Base-by-base conservation (phyloP, 2,888 invertebrate species). In the Lysandra bellargus region DNA sequence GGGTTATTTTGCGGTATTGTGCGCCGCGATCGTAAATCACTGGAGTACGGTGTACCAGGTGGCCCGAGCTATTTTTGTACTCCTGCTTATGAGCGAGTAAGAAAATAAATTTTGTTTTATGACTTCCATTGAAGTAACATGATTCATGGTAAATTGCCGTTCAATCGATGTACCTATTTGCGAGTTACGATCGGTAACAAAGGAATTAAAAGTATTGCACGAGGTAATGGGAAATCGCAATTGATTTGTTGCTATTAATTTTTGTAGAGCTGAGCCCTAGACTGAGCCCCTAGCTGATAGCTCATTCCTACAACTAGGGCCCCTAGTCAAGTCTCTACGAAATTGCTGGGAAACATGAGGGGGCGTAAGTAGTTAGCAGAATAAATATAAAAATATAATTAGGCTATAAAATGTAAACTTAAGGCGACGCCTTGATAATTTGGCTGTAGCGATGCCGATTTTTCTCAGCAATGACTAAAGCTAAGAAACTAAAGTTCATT, bases 1-100 rank as follows among this genome's bases (percentile, higher is more conserved):
- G 92, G 91, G 93, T 92, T 93, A 91, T 90, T 88, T 91, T 92
- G 93, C 93, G 83, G 89, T 87, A 91, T 91, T 92, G 91, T 92
- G 81, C 84, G 83, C 85, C 87, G 86, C 85, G 87, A 86, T 86
- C 88, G 91, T 93, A 93, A 93, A 93, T 93, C 89, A 92, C 74
- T 44, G 87, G 87, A 88, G 87, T 88, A 87, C 94, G 87, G 87
- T 89, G 87, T 88, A 87, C 94, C 93, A 93, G 93, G 93, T 94
- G 94, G 93, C 87, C 90, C 87, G 80, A 85, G 86, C 87, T 93
- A 93, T 93, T 92, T 93, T 89, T 88, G 90, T 87, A 88, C 86
- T 85, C 84, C 87, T 90, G 90, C 91, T 90, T 91, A 90, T 88
- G 88, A 85, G 90, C 89, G 87, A 89, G 89, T 91, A 90, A 87